Conservation (phyloP, 1,140 invertebrate species). For the Tetramorium alpestre region DNA sequence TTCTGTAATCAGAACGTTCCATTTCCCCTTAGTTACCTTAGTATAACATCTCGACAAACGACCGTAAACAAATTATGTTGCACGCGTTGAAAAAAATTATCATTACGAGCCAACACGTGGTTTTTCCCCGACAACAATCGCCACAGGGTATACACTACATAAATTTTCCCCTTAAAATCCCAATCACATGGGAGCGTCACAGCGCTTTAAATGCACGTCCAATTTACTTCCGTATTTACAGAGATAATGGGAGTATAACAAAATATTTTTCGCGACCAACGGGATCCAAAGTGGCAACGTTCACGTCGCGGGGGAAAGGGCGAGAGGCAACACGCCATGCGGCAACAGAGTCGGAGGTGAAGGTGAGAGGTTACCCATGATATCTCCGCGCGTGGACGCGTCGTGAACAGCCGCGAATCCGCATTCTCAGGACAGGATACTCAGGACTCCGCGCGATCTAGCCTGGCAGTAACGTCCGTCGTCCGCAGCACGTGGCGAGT, state of each 20-base stretch:
- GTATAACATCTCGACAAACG: background rate
- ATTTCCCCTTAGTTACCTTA: background rate
- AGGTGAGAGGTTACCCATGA: constrained; percentile 35
- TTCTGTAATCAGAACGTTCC: constrained; percentile 86
- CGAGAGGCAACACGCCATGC: too few relatives aligned
- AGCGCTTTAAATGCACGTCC: background rate
- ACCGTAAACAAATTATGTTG: background rate
- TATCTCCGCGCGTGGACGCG: background rate
- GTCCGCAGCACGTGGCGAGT: background rate
- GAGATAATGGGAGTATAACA: too few relatives aligned
- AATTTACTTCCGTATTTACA: background rate
- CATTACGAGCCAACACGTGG: background rate
- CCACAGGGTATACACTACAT: background rate
- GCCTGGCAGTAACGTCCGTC: background rate
- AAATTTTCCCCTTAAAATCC: background rate
- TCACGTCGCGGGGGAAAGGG: too few relatives aligned
- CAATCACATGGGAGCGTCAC: background rate
- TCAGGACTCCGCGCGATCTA: background rate
- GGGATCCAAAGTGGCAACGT: too few relatives aligned
- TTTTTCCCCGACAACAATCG: background rate
- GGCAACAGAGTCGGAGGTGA: background rate
- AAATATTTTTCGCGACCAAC: too few relatives aligned
- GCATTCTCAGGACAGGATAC: background rate
- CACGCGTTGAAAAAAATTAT: background rate
- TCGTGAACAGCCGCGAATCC: background rate